Evolutionary conservation across 2,888 invertebrate genomes (phyloP).

Genomic region (Psococerastis gibbosa): DNA sequence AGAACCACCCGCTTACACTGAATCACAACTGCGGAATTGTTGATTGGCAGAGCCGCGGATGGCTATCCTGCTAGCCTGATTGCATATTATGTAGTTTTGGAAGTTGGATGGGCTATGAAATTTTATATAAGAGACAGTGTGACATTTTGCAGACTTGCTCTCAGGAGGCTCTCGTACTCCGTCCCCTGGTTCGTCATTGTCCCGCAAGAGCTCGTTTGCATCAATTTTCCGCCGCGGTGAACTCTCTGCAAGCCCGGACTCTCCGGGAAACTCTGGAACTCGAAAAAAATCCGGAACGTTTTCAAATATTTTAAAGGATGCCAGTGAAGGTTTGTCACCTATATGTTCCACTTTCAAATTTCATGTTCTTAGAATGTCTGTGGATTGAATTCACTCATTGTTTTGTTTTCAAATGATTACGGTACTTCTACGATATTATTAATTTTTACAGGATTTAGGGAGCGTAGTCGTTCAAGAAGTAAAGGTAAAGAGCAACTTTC

Average conservation of each 20-base stretch:
- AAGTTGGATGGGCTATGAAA: no score
- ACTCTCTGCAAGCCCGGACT: constrained; percentile 31
- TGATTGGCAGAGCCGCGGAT: no score
- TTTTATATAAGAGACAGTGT: constrained; percentile 19
- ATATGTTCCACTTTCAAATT: no score
- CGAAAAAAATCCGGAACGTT: constrained; percentile 5
- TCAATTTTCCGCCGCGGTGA: constrained; percentile 60
- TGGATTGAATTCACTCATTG: no score
- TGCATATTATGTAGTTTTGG: no score
- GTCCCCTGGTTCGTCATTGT: constrained; percentile 47
- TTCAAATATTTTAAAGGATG: constrained; percentile 7
- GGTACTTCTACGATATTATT: not conserved
- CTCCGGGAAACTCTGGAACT: constrained; percentile 5
- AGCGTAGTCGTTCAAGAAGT: constrained; percentile 7
- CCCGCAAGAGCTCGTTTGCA: constrained; percentile 63
- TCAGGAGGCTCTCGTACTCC: constrained; percentile 34
- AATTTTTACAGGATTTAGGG: constrained; percentile 5
- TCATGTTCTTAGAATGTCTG: no score
- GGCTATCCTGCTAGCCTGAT: no score
- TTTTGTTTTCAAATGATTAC: no score
- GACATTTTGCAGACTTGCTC: constrained; percentile 17
- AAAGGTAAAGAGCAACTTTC: constrained; percentile 5
- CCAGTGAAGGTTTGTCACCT: constrained; percentile 7
- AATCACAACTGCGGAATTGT: no score
- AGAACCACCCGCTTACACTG: no score